Conservation (phyloP, 2,888 invertebrate species). For the Catocala sponsa region DNA sequence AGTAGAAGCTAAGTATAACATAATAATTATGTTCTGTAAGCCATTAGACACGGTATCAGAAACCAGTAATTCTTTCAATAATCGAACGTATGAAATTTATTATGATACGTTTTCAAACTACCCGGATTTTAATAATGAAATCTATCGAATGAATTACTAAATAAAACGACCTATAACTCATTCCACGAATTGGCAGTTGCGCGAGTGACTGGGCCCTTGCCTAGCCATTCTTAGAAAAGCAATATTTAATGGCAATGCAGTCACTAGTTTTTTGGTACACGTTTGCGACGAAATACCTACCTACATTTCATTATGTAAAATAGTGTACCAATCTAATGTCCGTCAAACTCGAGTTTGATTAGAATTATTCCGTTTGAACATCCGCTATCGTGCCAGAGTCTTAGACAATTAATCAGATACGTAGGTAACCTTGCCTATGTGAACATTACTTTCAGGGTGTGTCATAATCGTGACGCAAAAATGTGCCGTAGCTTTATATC, state of each 20-base stretch:
- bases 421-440: constrained; percentile 14
- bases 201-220: constrained; percentile 58
- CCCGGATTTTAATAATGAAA: constrained; percentile 20
- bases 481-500: no score
- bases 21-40: no score
- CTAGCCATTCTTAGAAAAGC: constrained; percentile 60
- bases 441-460: constrained; percentile 23
- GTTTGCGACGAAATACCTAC: constrained; percentile 28
- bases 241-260: constrained; percentile 58
- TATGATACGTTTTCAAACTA: constrained; percentile 7
- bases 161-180: constrained; percentile 50
- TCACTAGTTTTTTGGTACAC: constrained; percentile 49
- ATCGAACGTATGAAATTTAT: not conserved
- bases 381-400: constrained; percentile 19
- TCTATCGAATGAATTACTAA: constrained; percentile 31
- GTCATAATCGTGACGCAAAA: constrained; percentile 5
- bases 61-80: no score
- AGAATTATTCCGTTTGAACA: constrained; percentile 21
- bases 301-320: constrained; percentile 32
- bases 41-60: no score
- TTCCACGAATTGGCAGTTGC: constrained; percentile 61
- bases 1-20: no score
- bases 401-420: constrained; percentile 19
- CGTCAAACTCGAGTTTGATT: constrained; percentile 27
- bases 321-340: constrained; percentile 28